Conservation (phyloP, 2,797 vertebrate genomes). For the Paramormyrops hopkinsi region DNA sequence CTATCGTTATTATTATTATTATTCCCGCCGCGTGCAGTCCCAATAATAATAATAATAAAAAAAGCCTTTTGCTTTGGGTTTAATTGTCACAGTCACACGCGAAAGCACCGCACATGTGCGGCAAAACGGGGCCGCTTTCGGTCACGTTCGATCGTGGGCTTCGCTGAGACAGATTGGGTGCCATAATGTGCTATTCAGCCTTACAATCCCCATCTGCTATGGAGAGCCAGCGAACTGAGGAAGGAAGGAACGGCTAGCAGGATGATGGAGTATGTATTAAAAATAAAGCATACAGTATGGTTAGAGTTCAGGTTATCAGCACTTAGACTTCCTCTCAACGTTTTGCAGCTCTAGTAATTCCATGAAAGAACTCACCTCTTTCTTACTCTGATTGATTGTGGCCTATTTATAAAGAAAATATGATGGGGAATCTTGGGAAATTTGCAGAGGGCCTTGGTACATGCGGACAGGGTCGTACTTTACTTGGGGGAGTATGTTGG, state of each 20-base stretch:
- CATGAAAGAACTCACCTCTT: neutral
- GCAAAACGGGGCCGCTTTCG: conserved; percentile 37
- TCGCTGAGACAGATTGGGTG: conserved; percentile 62
- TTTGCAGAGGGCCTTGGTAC: neutral
- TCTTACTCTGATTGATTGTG: neutral
- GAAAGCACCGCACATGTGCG: conserved; percentile 38
- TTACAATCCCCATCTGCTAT: conserved; percentile 67
- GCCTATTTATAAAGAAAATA: neutral
- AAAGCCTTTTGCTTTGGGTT: conserved; percentile 51
- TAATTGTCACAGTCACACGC: conserved; percentile 50
- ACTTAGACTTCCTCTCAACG: neutral
- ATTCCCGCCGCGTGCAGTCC: conserved; percentile 42
- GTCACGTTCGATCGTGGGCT: conserved; percentile 45
- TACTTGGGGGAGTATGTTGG: neutral
- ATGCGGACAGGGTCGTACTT: neutral
- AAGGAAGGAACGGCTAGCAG: conserved; percentile 46
- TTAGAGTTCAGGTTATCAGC: neutral
- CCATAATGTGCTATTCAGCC: conserved; percentile 64
- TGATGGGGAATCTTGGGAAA: neutral
- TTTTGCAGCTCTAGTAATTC: conserved; percentile 13
- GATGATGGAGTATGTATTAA: conserved; percentile 70
- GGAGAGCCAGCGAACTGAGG: conserved; percentile 43
- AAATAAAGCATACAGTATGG: conserved; percentile 59
- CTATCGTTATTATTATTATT: neutral
- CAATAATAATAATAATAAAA: conserved; percentile 43